phyloP scores from a whole-genome alignment of 2,113 vertebrate species.

The Sarotherodon lohbergeri region DNA sequence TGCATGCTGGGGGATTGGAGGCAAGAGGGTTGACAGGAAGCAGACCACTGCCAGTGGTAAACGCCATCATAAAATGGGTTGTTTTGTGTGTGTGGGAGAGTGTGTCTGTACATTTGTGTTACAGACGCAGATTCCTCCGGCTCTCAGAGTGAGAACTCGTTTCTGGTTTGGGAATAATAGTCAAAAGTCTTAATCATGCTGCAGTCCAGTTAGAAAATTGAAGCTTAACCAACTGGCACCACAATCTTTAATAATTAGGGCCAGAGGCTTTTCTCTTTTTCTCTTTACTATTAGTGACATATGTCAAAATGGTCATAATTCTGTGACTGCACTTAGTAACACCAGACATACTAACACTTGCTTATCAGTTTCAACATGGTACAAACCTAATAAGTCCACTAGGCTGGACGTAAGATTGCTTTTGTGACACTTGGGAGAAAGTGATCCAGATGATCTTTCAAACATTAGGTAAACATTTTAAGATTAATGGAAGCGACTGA shows the following conservation, averaged over 20 bases:
- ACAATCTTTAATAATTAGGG: background rate
- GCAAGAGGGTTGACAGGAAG: conserved; percentile 11
- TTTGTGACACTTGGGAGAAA: background rate
- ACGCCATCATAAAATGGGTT: background rate
- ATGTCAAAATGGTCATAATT: background rate
- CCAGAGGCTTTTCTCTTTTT: background rate
- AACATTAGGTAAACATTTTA: background rate
- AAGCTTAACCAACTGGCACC: background rate
- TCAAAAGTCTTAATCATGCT: background rate
- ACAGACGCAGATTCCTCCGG: background rate
- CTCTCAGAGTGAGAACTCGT: background rate
- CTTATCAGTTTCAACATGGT: background rate
- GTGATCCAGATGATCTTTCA: background rate
- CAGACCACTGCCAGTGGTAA: background rate
- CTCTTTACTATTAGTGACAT: background rate
- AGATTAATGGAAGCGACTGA: background rate
- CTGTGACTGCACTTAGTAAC: background rate
- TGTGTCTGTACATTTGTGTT: background rate
- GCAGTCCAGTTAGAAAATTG: background rate
- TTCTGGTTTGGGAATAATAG: background rate
- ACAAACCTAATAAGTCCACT: background rate
- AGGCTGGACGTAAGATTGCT: background rate
- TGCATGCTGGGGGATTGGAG: background rate
- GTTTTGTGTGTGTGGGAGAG: background rate
- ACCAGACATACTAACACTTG: background rate